Evolutionary conservation across 2,888 invertebrate genomes (phyloP).

Genomic region (Allacma fusca): DNA sequence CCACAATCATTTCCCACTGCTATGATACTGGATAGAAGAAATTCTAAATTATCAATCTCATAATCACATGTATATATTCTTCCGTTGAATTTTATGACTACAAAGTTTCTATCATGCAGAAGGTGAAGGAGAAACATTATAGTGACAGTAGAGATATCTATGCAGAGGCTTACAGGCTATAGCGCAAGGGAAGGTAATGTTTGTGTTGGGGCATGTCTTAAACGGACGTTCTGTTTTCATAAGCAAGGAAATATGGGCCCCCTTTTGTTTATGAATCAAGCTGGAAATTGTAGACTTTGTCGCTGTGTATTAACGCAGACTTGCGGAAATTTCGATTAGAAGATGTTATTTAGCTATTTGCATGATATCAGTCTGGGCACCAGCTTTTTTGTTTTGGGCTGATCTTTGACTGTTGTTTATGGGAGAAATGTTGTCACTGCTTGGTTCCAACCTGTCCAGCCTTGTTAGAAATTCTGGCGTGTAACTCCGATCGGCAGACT

Average conservation of each 20-base stretch:
- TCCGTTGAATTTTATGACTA: neutral
- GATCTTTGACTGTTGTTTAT: neutral
- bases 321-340: too few relatives aligned
- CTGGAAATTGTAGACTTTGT: too few relatives aligned
- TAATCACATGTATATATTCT: slow-evolving; percentile 1
- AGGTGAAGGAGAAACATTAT: too few relatives aligned
- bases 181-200: neutral
- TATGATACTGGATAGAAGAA: neutral
- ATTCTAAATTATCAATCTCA: neutral
- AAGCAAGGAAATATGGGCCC: too few relatives aligned
- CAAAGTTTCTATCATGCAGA: too few relatives aligned
- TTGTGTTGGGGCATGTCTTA: neutral
- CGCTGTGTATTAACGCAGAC: too few relatives aligned
- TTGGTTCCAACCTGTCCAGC: slow-evolving; percentile 15
- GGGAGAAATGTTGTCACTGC: slow-evolving; percentile 18
- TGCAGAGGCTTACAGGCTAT: too few relatives aligned
- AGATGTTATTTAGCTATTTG: neutral
- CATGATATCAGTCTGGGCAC: neutral
- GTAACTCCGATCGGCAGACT: slow-evolving; percentile 2
- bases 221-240: too few relatives aligned
- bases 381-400: neutral
- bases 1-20: neutral
- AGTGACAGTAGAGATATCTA: too few relatives aligned
- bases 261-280: too few relatives aligned
- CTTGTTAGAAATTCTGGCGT: neutral